Base-by-base conservation (phyloP, 1,140 invertebrate genomes). In the Saxidomus purpurata region DNA sequence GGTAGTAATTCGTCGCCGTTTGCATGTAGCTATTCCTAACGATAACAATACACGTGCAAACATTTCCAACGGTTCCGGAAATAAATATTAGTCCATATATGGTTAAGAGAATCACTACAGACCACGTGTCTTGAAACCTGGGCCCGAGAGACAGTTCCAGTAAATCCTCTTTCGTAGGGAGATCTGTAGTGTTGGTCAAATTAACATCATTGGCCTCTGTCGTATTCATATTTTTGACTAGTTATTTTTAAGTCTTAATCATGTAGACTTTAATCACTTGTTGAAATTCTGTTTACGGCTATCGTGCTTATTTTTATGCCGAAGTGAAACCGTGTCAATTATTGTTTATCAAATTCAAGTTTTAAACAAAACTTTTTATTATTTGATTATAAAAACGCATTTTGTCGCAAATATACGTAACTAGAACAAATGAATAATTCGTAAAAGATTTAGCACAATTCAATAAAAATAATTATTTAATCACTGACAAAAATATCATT, bases 31-130 rank as follows among this genome's bases (percentile, higher is more conserved):
- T 98, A 95, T 99, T 99, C 91, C 97, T 97, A 34, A 97, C 97
- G 79, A 99, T 99, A 15, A 99, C 98, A 63, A 99, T 96, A 95
- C 98, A 99, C 9, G 98, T 99, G 94, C 97, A 98, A 11, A 99
- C 96, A 95, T 99, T 99, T 0, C 99, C 99, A 19, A 99, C 95
- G 0, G 98, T 96, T 1, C 99, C 98, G 0, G 97, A 97, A 0
- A 99, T 91, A 92, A 99, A 98, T 91, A 99, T 99, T 0, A 98
- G 90, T 0, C 96, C 94, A 95, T 99, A 99, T 34, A 99, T 96
- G 6, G 98, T 96, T 0, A 96, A 96, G 89, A 97, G 82, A 9
- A 93, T 67, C 13, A 93, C 89, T 31, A 92, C 89, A 0, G 90
- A 91, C 47, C 77, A 89, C 1, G 84, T 87, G 59, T 91, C 90